Evolutionary conservation across 2,797 vertebrate genomes (phyloP).

Genomic region (Pagetopsis macropterus): DNA sequence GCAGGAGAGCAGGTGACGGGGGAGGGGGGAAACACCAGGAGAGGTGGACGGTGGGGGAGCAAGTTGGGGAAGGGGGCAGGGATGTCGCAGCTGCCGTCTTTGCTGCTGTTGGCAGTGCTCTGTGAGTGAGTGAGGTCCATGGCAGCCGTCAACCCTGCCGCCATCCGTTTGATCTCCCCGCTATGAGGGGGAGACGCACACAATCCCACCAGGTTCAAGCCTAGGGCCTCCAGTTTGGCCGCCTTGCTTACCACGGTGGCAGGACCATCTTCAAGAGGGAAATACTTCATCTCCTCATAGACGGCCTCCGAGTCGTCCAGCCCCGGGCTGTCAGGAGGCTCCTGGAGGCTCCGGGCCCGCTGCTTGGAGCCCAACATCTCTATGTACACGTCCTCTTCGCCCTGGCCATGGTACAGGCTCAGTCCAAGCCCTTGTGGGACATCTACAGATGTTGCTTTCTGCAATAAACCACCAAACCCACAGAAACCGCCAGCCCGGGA

Average conservation of each 20-base stretch:
- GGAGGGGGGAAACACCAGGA: conserved; percentile 95
- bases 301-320: conserved; percentile 88
- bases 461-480: conserved; percentile 74
- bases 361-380: conserved; percentile 91
- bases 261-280: conserved; percentile 83
- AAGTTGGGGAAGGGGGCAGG: conserved; percentile 97
- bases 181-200: conserved; percentile 75
- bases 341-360: conserved; percentile 78
- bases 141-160: conserved; percentile 42
- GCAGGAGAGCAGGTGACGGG: conserved; percentile 94
- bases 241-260: conserved; percentile 54
- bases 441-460: conserved; percentile 83
- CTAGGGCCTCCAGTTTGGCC: conserved; percentile 74
- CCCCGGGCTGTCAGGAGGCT: conserved; percentile 85
- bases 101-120: conserved; percentile 50
- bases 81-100: conserved; percentile 89
- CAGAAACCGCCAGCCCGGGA: conserved; percentile 79
- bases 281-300: conserved; percentile 99
- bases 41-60: conserved; percentile 93
- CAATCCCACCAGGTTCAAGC: conserved; percentile 68
- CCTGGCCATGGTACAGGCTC: conserved; percentile 81
- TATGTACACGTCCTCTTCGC: conserved; percentile 93
- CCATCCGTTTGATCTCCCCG: conserved; percentile 78
- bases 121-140: conserved; percentile 61
- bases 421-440: conserved; percentile 77